A percentile compares a stretch with the other conserved stretches of the same genome.
Conservation (phyloP, 2,113 vertebrate species). For the Cyphomyrus plagiostoma region DNA sequence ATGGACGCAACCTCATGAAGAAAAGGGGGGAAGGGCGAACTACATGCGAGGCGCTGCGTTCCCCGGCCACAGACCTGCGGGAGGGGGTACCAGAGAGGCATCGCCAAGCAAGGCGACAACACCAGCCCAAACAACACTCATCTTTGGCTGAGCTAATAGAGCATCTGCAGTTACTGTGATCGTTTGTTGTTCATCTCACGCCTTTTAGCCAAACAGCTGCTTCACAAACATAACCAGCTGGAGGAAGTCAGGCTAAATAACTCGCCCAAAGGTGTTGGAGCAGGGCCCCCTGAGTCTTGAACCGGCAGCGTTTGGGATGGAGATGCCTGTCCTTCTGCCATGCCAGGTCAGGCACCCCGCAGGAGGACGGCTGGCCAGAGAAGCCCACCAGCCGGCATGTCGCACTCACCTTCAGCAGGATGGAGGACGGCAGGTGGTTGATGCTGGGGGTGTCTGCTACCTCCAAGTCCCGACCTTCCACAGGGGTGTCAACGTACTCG, state of each 20-base stretch:
- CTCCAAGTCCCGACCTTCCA: slow-evolving; percentile 52
- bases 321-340: background rate
- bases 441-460: slow-evolving; percentile 63
- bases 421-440: slow-evolving; percentile 90
- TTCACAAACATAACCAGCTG: background rate
- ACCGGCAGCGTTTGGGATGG: background rate
- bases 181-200: background rate
- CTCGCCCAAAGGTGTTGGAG: background rate
- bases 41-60: background rate
- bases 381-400: background rate
- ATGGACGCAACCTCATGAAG: background rate
- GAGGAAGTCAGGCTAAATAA: background rate
- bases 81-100: background rate
- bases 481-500: slow-evolving; percentile 53
- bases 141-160: background rate
- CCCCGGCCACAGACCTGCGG: background rate
- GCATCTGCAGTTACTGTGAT: background rate
- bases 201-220: background rate
- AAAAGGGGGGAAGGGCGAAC: background rate
- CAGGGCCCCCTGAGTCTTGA: background rate
- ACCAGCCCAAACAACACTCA: background rate
- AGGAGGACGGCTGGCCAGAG: background rate
- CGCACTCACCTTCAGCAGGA: slow-evolving; percentile 84
- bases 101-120: background rate
- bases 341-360: background rate